Conservation (phyloP, 2,797 vertebrate genomes). For the Xiphorhynchus erythropygius region DNA sequence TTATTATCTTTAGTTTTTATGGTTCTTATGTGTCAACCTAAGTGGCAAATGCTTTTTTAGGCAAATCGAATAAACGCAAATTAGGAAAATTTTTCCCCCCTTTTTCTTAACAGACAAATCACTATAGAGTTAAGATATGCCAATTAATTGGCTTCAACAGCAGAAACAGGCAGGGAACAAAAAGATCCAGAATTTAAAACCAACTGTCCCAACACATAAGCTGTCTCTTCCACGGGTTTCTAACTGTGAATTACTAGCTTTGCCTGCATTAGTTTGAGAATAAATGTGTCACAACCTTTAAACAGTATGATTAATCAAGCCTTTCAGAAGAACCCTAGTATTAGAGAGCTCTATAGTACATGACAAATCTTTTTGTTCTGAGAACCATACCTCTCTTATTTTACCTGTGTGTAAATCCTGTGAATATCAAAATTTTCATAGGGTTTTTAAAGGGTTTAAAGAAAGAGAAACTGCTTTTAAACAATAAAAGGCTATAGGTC, state of each 20-base stretch:
- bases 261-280: not conserved
- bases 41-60: not conserved
- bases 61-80: not conserved
- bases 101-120: not conserved
- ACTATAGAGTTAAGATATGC: not conserved
- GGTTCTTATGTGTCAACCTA: not conserved
- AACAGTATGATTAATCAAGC: slow-evolving; percentile 41
- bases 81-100: not conserved
- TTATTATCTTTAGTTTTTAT: slow-evolving; percentile 5
- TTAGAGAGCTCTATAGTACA: not conserved
- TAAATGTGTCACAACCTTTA: slow-evolving; percentile 51
- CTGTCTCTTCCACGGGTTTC: not conserved
- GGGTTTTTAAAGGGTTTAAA: not conserved
- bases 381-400: slow-evolving; percentile 10
- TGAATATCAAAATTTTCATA: slow-evolving; percentile 1
- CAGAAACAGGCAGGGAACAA: not conserved
- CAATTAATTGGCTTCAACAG: not conserved
- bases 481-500: not conserved
- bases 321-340: not conserved
- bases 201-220: not conserved
- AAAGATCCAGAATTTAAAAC: not conserved
- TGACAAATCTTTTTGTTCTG: slow-evolving; percentile 24
- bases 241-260: slow-evolving; percentile 23
- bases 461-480: slow-evolving; percentile 2
- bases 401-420: not conserved